A percentile compares a stretch with the other conserved stretches of the same genome.
Evolutionary conservation across 1,140 invertebrate genomes (phyloP).

Genomic region (Neodiprion virginianus): DNA sequence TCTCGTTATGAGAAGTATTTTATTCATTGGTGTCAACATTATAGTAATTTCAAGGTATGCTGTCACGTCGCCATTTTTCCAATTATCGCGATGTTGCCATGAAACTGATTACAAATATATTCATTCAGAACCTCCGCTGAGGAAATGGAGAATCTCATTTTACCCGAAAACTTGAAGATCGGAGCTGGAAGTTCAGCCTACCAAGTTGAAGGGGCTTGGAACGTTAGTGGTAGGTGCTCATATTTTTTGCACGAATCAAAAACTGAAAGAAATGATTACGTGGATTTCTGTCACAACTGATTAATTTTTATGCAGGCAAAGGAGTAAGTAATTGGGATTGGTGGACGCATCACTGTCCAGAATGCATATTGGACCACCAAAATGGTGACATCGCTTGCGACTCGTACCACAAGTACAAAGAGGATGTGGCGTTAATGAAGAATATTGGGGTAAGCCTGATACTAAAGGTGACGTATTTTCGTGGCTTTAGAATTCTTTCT

Average conservation of each 20-base stretch:
- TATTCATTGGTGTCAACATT: too few relatives aligned
- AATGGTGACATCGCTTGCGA: constrained; percentile 69
- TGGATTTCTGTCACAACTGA: not conserved
- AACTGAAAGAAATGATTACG: not conserved
- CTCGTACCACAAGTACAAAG: constrained; percentile 70
- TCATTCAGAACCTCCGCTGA: not conserved
- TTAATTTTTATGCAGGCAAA: constrained; percentile 39
- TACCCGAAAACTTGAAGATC: constrained; percentile 51
- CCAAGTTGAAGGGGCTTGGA: constrained; percentile 60
- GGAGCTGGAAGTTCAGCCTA: constrained; percentile 53
- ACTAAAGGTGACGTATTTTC: not conserved
- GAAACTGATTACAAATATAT: not conserved
- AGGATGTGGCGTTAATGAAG: constrained; percentile 69
- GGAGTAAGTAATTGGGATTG: constrained; percentile 49
- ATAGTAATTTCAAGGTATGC: too few relatives aligned
- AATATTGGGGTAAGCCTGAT: constrained; percentile 58
- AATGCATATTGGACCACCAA: constrained; percentile 44
- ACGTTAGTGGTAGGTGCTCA: constrained; percentile 29
- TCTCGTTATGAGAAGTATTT: too few relatives aligned
- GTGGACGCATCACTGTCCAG: constrained; percentile 32
- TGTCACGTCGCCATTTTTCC: too few relatives aligned
- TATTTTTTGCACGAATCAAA: not conserved
- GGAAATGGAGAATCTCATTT: constrained; percentile 19
- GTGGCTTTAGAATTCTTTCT: constrained; percentile 11
- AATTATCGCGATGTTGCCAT: too few relatives aligned